Evolutionary conservation across 1,140 invertebrate genomes (phyloP).

Genomic region (Helicoverpa zea): DNA sequence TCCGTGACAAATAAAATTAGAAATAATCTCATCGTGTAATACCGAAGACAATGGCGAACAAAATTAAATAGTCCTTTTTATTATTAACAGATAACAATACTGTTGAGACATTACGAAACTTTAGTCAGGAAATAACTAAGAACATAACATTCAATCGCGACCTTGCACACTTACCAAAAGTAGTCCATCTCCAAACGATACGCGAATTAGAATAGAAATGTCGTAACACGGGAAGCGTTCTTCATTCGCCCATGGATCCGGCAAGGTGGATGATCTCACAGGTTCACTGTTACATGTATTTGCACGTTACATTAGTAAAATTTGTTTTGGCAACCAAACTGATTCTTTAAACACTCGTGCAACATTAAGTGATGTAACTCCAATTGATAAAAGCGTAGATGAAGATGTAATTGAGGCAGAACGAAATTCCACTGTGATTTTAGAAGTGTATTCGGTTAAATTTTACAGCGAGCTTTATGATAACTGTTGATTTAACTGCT

Average conservation of each 20-base stretch:
- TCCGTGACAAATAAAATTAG: background rate
- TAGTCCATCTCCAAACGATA: constrained; percentile 14
- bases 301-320: constrained; percentile 50
- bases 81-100: background rate
- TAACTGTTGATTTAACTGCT: background rate
- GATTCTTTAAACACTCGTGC: constrained; percentile 13
- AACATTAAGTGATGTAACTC: background rate
- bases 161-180: constrained; percentile 35
- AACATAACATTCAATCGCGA: constrained; percentile 27
- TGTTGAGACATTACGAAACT: background rate
- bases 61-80: no score
- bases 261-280: constrained; percentile 69
- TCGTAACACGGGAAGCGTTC: constrained; percentile 60
- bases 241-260: constrained; percentile 53
- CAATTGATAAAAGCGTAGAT: background rate
- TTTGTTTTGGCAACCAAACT: constrained; percentile 51
- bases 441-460: background rate
- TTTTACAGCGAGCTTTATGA: background rate
- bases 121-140: background rate
- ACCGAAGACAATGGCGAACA: background rate
- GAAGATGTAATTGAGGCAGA: background rate
- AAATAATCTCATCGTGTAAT: background rate
- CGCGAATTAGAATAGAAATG: constrained; percentile 54
- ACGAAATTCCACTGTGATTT: background rate
- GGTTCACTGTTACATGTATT: constrained; percentile 61